Percentiles rank a stretch among this genome's conserved stretches.
phyloP scores from a whole-genome alignment of 1,140 invertebrate species.

The Brachionus paranguensis region DNA sequence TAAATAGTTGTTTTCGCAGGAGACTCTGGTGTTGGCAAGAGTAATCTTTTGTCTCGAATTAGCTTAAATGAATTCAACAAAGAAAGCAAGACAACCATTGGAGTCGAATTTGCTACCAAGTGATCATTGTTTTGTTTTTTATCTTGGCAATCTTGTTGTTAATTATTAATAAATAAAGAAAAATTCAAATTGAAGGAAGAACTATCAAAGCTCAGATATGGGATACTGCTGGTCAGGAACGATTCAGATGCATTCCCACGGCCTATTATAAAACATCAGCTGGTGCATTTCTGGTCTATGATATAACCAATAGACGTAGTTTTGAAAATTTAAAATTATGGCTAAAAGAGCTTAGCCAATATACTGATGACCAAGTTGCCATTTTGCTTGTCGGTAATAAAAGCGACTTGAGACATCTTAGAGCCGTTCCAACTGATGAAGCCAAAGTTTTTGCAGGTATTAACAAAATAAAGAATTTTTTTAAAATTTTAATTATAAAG shows the following conservation, averaged over 20 bases:
- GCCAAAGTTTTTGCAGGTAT: conserved; percentile 37
- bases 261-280: conserved; percentile 91
- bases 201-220: conserved; percentile 95
- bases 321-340: conserved; percentile 96
- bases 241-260: conserved; percentile 79
- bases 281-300: conserved; percentile 82
- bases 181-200: conserved; percentile 78
- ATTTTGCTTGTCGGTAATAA: conserved; percentile 80
- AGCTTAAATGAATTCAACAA: conserved; percentile 99
- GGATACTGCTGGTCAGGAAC: conserved; percentile 88
- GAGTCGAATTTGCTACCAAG: conserved; percentile 95
- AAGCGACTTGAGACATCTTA: conserved; percentile 34
- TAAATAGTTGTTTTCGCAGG: conserved; percentile 96
- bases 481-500: not conserved
- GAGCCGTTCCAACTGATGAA: conserved; percentile 39
- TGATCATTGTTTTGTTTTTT: conserved; percentile 47
- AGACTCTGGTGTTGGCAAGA: conserved; percentile 98
- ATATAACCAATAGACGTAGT: conserved; percentile 90
- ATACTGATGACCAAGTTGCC: conserved; percentile 95
- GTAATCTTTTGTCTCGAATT: conserved; percentile 94
- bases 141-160: conserved; percentile 47
- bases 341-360: conserved; percentile 95
- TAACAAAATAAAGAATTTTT: conserved; percentile 5
- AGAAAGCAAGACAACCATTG: conserved; percentile 99
- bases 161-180: conserved; percentile 41